These are phyloP conservation scores for Tragelaphus buxtoni DNA, from an alignment of 2,113 vertebrate genomes.

Conservation along the genomic window DNA sequence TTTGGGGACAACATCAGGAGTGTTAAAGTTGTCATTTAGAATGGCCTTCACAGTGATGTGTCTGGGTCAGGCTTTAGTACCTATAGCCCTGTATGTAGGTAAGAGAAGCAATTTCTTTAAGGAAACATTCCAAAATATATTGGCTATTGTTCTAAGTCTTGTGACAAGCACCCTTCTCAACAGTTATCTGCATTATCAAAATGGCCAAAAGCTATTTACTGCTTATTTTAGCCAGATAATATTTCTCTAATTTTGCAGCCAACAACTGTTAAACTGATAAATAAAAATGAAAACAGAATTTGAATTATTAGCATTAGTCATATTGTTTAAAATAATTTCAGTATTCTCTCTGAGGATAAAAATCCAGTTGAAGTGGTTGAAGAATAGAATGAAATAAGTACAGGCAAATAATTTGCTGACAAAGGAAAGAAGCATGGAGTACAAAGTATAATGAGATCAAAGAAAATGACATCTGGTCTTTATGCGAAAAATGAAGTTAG, in stretches of 20 bases:
- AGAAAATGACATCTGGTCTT: neutral
- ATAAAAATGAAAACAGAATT: neutral
- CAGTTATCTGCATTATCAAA: neutral
- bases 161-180: neutral
- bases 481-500: neutral
- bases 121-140: neutral
- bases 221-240: neutral
- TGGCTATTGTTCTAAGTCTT: neutral
- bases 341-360: neutral
- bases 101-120: neutral
- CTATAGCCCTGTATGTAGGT: neutral
- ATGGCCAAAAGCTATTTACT: neutral
- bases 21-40: neutral
- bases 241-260: neutral
- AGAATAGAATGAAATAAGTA: neutral
- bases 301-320: neutral
- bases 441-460: neutral
- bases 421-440: neutral
- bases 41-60: neutral
- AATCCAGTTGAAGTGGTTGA: neutral
- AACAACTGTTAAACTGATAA: neutral
- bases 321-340: neutral
- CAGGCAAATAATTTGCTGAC: neutral
- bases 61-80: neutral
- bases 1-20: neutral